These are phyloP conservation scores for Zelleria hepariella DNA, from an alignment of 2,888 invertebrate species.

Conservation along the genomic window DNA sequence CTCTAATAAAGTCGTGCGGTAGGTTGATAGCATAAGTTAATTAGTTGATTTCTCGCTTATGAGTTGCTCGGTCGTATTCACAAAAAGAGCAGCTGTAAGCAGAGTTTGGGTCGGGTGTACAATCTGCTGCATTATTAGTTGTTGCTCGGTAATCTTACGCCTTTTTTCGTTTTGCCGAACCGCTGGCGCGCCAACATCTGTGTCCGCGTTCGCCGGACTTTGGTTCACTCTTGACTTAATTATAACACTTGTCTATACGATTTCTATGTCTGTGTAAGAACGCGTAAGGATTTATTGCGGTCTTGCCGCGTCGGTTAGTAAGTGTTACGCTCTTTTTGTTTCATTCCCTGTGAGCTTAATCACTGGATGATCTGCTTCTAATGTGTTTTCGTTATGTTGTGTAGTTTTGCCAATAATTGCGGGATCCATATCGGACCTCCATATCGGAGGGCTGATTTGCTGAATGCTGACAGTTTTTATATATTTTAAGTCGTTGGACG, in stretches of 20 bases:
- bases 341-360: conserved; percentile 55
- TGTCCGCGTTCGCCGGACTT: conserved; percentile 42
- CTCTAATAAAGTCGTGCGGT: not conserved
- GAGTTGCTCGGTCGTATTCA: conserved; percentile 37
- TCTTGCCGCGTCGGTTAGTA: conserved; percentile 57
- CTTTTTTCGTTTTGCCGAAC: conserved; percentile 53
- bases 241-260: conserved; percentile 61
- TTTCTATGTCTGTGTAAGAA: conserved; percentile 18
- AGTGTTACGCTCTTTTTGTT: conserved; percentile 58
- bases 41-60: conserved; percentile 34
- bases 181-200: conserved; percentile 57
- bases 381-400: conserved; percentile 50
- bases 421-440: no score
- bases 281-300: conserved; percentile 61
- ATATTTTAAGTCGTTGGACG: no score
- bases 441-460: no score
- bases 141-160: conserved; percentile 42
- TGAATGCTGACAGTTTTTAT: no score
- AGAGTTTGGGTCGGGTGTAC: conserved; percentile 34
- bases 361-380: conserved; percentile 54
- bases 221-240: conserved; percentile 51
- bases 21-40: conserved; percentile 32
- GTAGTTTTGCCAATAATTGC: not conserved
- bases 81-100: conserved; percentile 61
- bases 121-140: conserved; percentile 55